Evolutionary conservation across 2,888 invertebrate genomes (phyloP), one percentile per base, ranked within the genome.

Genomic region (Andricus curvator): DNA sequence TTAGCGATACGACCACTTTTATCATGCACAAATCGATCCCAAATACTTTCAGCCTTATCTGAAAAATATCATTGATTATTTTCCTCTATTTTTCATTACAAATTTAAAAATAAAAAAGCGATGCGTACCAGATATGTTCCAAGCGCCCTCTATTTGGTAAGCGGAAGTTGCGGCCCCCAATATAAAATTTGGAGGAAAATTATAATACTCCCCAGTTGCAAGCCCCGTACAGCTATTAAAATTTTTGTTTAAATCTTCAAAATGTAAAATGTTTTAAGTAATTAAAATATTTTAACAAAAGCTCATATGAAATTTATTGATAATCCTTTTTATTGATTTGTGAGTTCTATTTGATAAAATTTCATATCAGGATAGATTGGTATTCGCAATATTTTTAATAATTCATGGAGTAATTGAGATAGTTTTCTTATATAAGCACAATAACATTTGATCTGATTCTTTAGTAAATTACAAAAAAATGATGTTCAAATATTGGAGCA

Each of bases 121-220:
- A 9, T 25, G 2, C 22, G 11, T 22, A 78, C 80, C 80, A 29
- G 29, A 44, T 13, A 78, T 51, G 33, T 78, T 78, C 78, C 78
- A 80, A 44, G 80, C 80, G 6, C 80, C 78, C 33, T 80, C 80
- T 17, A 80, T 44, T 68, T 80, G 80, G 33, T 80, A 70, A 4
- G 80, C 25, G n/a, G 77, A 33, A 48, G 80, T 80, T 29, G 37
- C 48, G 3, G 44, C 65, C 17, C 51, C 51, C 17, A 51, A 51
- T 20, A 51, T 51, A 95, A 95, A 78, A 93, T 93, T 82, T 93
- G 90, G 37, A 94, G 94, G 89, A 95, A 95, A 77, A 4, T 64
- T 62, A 56, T 60, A 77, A 37, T 79, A 20, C 1, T 80, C 56
- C 17, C 67, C 20, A 15, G 13, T 51, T 2, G 20, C 51, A 5